Base-by-base conservation (phyloP, 1,140 invertebrate genomes). In the Drosophila kikkawai region DNA sequence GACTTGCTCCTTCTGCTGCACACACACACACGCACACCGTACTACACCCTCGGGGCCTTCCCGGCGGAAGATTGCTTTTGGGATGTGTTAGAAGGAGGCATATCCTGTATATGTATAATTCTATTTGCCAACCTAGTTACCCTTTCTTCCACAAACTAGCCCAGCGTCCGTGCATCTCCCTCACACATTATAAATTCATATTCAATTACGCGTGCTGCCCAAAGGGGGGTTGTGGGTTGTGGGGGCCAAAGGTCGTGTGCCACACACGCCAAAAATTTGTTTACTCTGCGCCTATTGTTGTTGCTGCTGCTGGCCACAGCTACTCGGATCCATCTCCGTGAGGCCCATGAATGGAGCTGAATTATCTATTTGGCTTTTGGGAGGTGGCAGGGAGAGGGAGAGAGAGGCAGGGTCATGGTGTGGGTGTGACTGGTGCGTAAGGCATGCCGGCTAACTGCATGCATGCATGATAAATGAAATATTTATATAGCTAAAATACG, bases 401-500 rank as follows among this genome's bases (percentile, higher is more conserved):
- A 2, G 22, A 22, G 22, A 22, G 26, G 12, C 5, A 1, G 15
- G 4, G 17, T 3, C 2, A 9, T 9, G 32, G 19, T 19, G 11
- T 4, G 15, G 37, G 15, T 41, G 15, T 44, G 7, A 42, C 32
- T 41, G 61, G n/a, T 47, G 44, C 51, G 51, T 55, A 4, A 32
- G 56, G 17, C 12, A 53, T 22, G 32, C 36, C 51, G 29, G 48
- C 17, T 48, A 63, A 79, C 67, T 79, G 79, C 63, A 76, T 60
- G 63, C 83, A 80, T 74, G 75, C 79, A 85, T 88, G 85, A 85
- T 79, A 90, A 90, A 88, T 88, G 85, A 85, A 88, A 88, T 88
- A 90, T 88, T 88, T 88, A 88, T 85, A 85, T 88, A 85, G 85
- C 85, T 88, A 88, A 90, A 88, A 88, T 88, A 90, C 81, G 85